Evolutionary conservation across 2,888 invertebrate genomes (phyloP), one percentile per base, ranked within the genome.

Genomic region (Noctua comes): DNA sequence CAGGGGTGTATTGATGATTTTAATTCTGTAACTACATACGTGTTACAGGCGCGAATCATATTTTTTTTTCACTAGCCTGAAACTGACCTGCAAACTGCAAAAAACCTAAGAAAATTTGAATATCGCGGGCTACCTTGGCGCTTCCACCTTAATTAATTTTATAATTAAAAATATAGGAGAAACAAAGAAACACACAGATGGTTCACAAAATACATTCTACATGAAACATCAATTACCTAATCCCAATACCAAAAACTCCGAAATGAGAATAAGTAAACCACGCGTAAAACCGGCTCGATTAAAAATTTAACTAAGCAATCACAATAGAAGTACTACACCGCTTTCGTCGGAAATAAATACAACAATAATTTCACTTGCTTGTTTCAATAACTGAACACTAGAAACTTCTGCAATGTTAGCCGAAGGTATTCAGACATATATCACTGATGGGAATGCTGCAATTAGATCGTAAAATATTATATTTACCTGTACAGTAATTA

Each of bases 401-500:
- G 18, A 69, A 59, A 62, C 27, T 43, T 69, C 51, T 54, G 18
- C 40, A 66, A 65, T 40, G n/a, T 27, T 65, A 48, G 10, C 13
- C 10, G n/a, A 59, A 68, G 27, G 43, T 24, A 68, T 77, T 68
- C 24, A 40, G 46, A 74, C 46, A 48, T 62, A 68, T 51, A 82
- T 74, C 59, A 69, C 40, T 21, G 27, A 68, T 65, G 65, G n/a
- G 66, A 75, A 71, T 51, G 27, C 69, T 66, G 68, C 51, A 68
- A 40, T 76, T 51, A 70, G 6, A 80, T n/a, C 70, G 46, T 46
- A 59, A 82, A 74, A 62, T 79, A 73, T 66, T 43, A 54, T 78
- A 90, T 88, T 82, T 88, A 97, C 97, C 96, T 97, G 97, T 68
- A 97, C 97, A 84, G 97, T 96, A 85, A 97, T 97, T 80, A 97